Percentiles rank a stretch among this genome's conserved stretches.
phyloP scores from a whole-genome alignment of 2,888 invertebrate genomes.

The Sarcophaga caerulescens region DNA sequence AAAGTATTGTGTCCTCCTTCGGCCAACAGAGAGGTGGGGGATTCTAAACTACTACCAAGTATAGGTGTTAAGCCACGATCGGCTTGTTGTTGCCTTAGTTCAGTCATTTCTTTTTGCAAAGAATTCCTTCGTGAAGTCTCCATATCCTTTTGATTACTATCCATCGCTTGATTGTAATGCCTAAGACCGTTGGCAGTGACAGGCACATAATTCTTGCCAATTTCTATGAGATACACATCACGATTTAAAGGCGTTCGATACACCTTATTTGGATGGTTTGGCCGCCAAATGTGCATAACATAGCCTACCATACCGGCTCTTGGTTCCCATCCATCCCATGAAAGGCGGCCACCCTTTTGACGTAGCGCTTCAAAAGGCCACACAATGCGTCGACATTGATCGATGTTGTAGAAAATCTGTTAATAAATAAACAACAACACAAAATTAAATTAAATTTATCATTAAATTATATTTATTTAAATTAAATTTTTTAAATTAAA shows the following conservation, averaged over 20 bases:
- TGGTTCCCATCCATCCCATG: constrained; percentile 96
- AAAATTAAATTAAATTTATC: background rate
- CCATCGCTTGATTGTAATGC: constrained; percentile 78
- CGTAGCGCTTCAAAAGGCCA: constrained; percentile 97
- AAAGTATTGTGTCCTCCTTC: constrained; percentile 35
- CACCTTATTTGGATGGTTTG: constrained; percentile 93
- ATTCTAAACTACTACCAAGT: constrained; percentile 71
- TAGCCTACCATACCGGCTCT: constrained; percentile 95
- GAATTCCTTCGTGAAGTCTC: constrained; percentile 74
- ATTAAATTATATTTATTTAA: no score
- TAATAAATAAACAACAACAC: constrained; percentile 1
- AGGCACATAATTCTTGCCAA: constrained; percentile 95
- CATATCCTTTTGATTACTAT: constrained; percentile 70
- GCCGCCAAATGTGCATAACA: constrained; percentile 97
- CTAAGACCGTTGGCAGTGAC: constrained; percentile 94
- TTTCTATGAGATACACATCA: constrained; percentile 94
- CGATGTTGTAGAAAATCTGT: constrained; percentile 94
- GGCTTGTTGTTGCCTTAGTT: constrained; percentile 71
- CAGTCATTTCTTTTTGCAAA: constrained; percentile 74
- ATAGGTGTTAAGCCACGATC: constrained; percentile 73
- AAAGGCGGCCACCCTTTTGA: constrained; percentile 91
- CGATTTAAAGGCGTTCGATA: constrained; percentile 95
- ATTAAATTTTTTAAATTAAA: no score
- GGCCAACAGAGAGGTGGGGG: constrained; percentile 68
- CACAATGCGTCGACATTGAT: constrained; percentile 87